Conservation (phyloP, 2,888 invertebrate species). For the Xylota sylvarum region DNA sequence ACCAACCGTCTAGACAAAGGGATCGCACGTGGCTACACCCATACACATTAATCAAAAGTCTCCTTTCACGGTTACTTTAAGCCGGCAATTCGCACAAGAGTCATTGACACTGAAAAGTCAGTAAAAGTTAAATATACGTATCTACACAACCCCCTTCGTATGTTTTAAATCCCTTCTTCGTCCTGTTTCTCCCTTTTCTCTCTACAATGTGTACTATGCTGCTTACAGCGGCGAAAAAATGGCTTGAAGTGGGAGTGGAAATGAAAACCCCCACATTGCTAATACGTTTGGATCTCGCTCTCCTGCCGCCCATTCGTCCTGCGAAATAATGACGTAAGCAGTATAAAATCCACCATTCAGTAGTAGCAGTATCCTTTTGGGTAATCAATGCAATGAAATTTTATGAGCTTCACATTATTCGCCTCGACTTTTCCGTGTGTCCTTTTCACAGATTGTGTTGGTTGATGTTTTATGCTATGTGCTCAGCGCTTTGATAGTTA, state of each 20-base stretch:
- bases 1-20: constrained; percentile 35
- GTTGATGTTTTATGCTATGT: constrained; percentile 37
- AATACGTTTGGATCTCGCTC: background rate
- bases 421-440: constrained; percentile 5
- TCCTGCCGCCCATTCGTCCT: background rate
- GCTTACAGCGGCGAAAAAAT: background rate
- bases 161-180: constrained; percentile 17
- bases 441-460: constrained; percentile 22
- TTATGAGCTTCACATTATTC: constrained; percentile 59
- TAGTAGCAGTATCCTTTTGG: constrained; percentile 60
- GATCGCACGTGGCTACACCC: constrained; percentile 9
- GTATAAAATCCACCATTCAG: constrained; percentile 28
- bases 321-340: constrained; percentile 50
- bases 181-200: background rate
- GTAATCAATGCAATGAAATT: constrained; percentile 76
- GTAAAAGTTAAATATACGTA: constrained; percentile 21
- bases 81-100: constrained; percentile 26
- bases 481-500: constrained; percentile 20
- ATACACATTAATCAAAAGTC: constrained; percentile 6
- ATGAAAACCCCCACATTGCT: background rate
- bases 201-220: background rate
- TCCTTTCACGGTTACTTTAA: constrained; percentile 37
- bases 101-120: constrained; percentile 46
- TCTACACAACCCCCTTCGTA: background rate
- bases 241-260: too few species aligned